phyloP scores from a whole-genome alignment of 2,113 vertebrate genomes.

The Petrocephalus zakoni region DNA sequence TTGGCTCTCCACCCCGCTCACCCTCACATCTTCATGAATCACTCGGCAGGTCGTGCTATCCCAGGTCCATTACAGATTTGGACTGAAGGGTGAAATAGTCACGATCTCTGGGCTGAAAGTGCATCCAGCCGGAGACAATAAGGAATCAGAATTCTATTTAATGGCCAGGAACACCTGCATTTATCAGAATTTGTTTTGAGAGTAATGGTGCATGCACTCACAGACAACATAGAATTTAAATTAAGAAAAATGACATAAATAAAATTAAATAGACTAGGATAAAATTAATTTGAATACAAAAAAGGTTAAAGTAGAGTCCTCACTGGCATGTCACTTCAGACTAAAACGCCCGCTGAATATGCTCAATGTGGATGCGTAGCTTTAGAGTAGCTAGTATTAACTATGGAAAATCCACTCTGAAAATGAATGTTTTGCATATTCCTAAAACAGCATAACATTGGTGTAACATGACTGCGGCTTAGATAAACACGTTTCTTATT shows the following conservation, averaged over 20 bases:
- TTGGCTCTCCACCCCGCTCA: neutral
- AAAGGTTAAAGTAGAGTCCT: neutral
- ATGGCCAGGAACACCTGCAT: neutral
- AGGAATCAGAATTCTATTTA: neutral
- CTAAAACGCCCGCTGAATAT: neutral
- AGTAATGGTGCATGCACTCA: neutral
- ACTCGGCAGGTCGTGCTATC: neutral
- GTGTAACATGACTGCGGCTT: neutral
- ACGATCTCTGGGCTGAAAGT: neutral
- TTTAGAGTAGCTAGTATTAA: neutral
- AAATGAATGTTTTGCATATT: neutral
- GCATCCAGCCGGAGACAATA: neutral
- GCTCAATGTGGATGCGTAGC: neutral
- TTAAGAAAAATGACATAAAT: neutral
- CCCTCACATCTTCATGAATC: neutral
- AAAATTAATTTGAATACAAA: neutral
- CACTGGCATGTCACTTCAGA: neutral
- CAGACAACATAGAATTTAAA: neutral
- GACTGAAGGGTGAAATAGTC: neutral
- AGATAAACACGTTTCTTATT: neutral
- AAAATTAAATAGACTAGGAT: neutral
- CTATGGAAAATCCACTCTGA: neutral
- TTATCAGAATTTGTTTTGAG: neutral
- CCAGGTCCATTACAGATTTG: neutral
- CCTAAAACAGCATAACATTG: neutral